Percentiles rank a stretch among this genome's conserved stretches.
These are phyloP conservation scores for Girardinichthys multiradiatus DNA, from an alignment of 2,113 vertebrate genomes.

Conservation along the genomic window DNA sequence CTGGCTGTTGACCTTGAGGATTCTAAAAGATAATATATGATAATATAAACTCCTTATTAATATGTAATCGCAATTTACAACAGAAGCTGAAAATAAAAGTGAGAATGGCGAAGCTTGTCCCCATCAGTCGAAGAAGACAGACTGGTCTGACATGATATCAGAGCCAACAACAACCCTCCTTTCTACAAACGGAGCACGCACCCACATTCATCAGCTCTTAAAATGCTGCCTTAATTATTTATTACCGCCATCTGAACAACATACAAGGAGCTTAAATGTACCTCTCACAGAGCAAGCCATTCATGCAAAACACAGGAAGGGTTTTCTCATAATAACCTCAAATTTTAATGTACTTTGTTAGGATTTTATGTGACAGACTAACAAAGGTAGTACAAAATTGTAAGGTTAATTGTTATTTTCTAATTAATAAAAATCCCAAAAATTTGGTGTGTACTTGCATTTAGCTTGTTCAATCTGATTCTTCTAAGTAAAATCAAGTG, in stretches of 20 bases:
- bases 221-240: constrained; percentile 57
- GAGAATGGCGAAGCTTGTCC: constrained; percentile 15
- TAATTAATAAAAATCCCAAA: too few relatives aligned
- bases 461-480: too few relatives aligned
- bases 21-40: constrained; percentile 2
- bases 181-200: neutral
- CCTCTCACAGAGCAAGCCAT: constrained; percentile 52
- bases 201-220: constrained; percentile 10
- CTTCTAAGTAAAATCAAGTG: too few relatives aligned
- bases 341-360: too few relatives aligned
- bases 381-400: too few relatives aligned
- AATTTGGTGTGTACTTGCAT: too few relatives aligned
- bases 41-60: constrained; percentile 16
- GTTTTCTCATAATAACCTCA: neutral
- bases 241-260: constrained; percentile 45
- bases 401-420: too few relatives aligned
- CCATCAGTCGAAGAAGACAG: constrained; percentile 8
- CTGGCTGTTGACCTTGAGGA: constrained; percentile 35
- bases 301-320: constrained; percentile 1
- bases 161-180: constrained; percentile 7
- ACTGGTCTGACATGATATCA: constrained; percentile 27
- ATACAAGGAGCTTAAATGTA: constrained; percentile 53
- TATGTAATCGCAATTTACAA: constrained; percentile 27
- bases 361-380: too few relatives aligned
- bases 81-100: constrained; percentile 31